These are phyloP conservation scores for Marcusenius ussheri DNA, from an alignment of 2,113 vertebrate species.

Conservation along the genomic window DNA sequence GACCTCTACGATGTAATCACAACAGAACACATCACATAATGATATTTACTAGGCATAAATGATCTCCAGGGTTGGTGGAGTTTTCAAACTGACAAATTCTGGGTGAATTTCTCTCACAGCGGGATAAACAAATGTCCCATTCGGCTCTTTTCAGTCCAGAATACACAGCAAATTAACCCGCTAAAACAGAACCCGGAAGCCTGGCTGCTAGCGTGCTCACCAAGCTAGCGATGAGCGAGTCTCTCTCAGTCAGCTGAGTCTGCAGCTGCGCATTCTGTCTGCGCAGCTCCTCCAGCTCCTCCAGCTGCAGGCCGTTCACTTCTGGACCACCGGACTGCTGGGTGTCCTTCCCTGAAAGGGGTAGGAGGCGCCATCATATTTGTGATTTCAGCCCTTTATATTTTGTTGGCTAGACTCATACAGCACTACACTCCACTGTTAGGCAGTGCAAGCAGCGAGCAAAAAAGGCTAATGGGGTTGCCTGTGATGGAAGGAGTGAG, in stretches of 20 bases:
- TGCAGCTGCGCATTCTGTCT: slow-evolving; percentile 68
- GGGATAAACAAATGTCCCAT: background rate
- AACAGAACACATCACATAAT: background rate
- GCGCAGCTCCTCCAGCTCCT: slow-evolving; percentile 81
- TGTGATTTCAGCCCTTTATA: background rate
- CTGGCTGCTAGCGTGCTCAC: slow-evolving; percentile 49
- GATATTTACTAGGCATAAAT: background rate
- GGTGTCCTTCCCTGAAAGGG: slow-evolving; percentile 62
- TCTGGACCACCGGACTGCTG: slow-evolving; percentile 61
- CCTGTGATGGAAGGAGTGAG: background rate
- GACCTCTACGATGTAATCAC: slow-evolving; percentile 56
- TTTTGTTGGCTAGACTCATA: background rate
- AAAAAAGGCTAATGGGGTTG: background rate
- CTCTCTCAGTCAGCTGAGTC: slow-evolving; percentile 74
- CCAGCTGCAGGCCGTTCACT: slow-evolving; percentile 81
- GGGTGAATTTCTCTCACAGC: background rate
- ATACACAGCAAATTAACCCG: background rate
- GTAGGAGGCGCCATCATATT: background rate
- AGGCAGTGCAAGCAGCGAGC: background rate
- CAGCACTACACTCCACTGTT: background rate
- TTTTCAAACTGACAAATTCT: background rate
- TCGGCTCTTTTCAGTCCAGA: background rate
- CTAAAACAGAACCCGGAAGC: background rate
- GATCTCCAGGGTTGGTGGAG: background rate
- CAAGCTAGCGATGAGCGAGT: slow-evolving; percentile 69